Percentiles rank a stretch among this genome's conserved stretches.
phyloP scores from a whole-genome alignment of 2,113 vertebrate genomes.

The Myiozetetes cayanensis region DNA sequence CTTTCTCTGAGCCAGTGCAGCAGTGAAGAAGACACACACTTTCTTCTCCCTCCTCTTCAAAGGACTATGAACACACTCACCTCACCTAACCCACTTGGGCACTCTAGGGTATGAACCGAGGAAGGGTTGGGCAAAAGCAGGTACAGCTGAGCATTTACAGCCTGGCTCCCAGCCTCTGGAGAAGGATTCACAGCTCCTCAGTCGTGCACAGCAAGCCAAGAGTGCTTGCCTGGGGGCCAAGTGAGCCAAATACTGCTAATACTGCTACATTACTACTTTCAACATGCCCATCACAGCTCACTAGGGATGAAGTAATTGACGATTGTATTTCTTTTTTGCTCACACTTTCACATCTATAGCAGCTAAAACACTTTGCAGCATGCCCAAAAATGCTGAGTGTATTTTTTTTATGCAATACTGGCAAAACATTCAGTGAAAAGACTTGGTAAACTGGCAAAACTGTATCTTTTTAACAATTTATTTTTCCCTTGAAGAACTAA shows the following conservation, averaged over 20 bases:
- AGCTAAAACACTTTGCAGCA: background rate
- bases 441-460: background rate
- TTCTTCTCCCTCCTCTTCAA: background rate
- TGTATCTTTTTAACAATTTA: background rate
- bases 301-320: background rate
- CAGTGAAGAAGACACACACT: background rate
- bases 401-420: background rate
- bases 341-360: background rate
- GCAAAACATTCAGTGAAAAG: background rate
- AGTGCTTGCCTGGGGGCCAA: background rate
- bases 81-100: background rate
- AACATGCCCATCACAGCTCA: background rate
- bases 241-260: background rate
- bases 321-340: background rate
- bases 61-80: fast-evolving
- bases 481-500: background rate
- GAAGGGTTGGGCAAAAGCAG: background rate
- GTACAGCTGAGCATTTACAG: background rate
- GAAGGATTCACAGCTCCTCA: background rate
- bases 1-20: background rate
- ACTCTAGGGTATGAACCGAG: background rate
- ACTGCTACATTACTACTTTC: background rate
- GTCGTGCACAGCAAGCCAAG: background rate
- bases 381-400: background rate
- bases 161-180: background rate